Evolutionary conservation across 2,888 invertebrate species (phyloP), one percentile per base, ranked within the genome.

Genomic region (Eupelmus urozonus): DNA sequence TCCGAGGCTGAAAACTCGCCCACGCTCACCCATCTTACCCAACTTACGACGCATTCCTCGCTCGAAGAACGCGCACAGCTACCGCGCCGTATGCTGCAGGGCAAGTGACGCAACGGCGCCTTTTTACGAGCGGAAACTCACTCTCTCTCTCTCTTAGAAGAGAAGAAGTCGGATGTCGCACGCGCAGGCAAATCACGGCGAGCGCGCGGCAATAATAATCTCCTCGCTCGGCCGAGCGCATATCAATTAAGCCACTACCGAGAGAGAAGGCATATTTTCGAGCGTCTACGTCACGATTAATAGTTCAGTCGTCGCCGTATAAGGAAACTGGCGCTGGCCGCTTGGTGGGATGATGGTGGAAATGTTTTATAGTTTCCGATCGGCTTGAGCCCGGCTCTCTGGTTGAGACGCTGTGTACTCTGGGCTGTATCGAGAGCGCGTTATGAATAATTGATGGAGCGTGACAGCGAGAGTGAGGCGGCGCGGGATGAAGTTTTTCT

Each of bases 161-260:
- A 51, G n/a, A 59, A 59, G 16, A 57, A 59, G 29, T 59, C 70
- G 70, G 71, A 72, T 51, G 51, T 51, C 20, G n/a, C 3, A 42
- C 42, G 25, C 20, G 45, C 4, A 73, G 29, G 74, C 65, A 29
- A 34, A 59, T 66, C 59, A 74, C 74, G 74, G 27, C 25, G n/a
- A n/a, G 55, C 34, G 34, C 9, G 16, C 18, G 45, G 57, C 57
- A 65, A 57, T 73, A 73, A 73, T 65, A 65, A 73, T 71, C 34
- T 25, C 16, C 23, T 55, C 25, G 23, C 23, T 2, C 25, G 13
- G n/a, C 34, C 49, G 13, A 29, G 53, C 42, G 73, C 73, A 73
- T 73, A 73, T 57, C 42, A 65, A 73, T 73, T 57, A 63, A 34
- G 34, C 5, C n/a, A 5, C 34, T 9, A 34, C 27, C 45, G 23